Evolutionary conservation across 2,888 invertebrate genomes (phyloP).

Genomic region (Polydesmus complanatus): DNA sequence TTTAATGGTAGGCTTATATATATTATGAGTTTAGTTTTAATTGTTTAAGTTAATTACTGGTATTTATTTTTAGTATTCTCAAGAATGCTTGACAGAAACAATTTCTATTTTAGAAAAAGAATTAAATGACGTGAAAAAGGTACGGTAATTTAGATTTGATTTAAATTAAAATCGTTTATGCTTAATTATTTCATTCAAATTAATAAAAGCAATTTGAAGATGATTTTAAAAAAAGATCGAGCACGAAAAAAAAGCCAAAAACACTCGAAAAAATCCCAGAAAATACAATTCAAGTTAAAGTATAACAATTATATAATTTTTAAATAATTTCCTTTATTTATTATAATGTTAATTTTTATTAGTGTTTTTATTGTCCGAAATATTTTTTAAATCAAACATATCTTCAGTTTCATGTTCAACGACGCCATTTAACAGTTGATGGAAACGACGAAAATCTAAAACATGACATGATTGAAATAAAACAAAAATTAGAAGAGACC

Average conservation of each 20-base stretch:
- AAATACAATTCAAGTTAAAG: too few species aligned
- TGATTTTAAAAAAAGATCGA: not conserved
- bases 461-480: too few species aligned
- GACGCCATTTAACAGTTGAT: not conserved
- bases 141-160: not conserved
- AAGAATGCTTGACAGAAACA: not conserved
- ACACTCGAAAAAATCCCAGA: too few species aligned
- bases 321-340: not conserved
- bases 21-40: not conserved
- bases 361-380: not conserved
- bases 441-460: too few species aligned
- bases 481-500: too few species aligned
- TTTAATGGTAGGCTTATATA: not conserved
- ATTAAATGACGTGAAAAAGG: not conserved
- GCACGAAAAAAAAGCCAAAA: not conserved
- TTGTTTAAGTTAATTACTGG: not conserved
- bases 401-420: not conserved
- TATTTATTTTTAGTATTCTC: not conserved
- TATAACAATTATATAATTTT: not conserved
- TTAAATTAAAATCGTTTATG: not conserved
- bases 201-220: not conserved
- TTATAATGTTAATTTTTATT: not conserved
- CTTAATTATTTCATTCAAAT: not conserved
- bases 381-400: not conserved
- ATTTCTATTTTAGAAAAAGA: not conserved